Conservation (phyloP, 2,888 invertebrate species). For the Ornithoptera alexandrae region DNA sequence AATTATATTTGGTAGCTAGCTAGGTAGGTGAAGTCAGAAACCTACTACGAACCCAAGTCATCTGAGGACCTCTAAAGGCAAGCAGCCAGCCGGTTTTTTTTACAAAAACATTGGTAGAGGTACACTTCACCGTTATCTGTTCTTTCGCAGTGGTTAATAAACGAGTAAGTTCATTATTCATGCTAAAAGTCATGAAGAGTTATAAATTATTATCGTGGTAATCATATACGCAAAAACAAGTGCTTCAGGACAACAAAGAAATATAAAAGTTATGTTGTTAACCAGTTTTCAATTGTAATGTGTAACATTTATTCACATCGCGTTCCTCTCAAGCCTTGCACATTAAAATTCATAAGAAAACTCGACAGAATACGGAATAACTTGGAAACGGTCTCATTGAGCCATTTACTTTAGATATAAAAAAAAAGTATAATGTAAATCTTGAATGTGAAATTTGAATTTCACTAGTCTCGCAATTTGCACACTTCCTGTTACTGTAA, state of each 20-base stretch:
- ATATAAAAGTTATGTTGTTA: neutral
- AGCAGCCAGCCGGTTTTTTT: too few species aligned
- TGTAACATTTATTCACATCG: conserved; percentile 1
- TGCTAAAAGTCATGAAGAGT: too few species aligned
- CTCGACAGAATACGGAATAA: conserved; percentile 3
- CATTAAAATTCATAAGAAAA: conserved; percentile 13
- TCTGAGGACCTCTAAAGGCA: too few species aligned
- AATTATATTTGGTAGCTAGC: too few species aligned
- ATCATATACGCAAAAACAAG: neutral
- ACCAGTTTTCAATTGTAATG: neutral
- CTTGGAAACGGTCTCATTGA: neutral
- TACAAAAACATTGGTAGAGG: too few species aligned
- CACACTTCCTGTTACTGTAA: neutral
- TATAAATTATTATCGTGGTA: too few species aligned
- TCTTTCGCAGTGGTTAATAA: too few species aligned
- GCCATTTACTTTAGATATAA: neutral
- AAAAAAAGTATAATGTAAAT: neutral
- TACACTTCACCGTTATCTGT: too few species aligned
- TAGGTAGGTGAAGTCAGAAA: too few species aligned
- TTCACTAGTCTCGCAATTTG: neutral
- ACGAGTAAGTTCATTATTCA: too few species aligned
- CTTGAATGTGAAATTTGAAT: conserved; percentile 1
- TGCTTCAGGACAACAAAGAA: neutral
- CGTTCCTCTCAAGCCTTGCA: neutral
- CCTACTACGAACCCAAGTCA: too few species aligned